Conservation (phyloP, 1,140 invertebrate species). For the Myzus persicae region DNA sequence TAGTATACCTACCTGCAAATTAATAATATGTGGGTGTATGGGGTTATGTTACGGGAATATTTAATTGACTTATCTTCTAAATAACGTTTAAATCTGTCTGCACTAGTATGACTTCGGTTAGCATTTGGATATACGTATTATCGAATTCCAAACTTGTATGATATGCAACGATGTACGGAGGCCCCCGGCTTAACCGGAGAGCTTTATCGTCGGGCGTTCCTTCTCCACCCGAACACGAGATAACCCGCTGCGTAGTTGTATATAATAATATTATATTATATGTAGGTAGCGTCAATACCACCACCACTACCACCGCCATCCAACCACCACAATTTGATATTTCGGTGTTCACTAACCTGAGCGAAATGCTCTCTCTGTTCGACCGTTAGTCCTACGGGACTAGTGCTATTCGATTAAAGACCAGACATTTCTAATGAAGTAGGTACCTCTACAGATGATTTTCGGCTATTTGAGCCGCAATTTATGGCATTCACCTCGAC, state of each 20-base stretch:
- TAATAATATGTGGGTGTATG: background rate
- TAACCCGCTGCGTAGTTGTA: background rate
- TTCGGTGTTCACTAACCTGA: background rate
- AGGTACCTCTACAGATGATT: background rate
- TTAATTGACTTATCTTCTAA: background rate
- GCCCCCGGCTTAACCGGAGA: background rate
- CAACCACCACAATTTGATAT: background rate
- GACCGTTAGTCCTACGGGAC: background rate
- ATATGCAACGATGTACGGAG: background rate
- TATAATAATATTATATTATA: background rate
- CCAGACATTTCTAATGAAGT: slow-evolving; percentile 11
- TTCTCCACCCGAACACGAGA: background rate
- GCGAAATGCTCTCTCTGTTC: background rate
- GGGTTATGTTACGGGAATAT: background rate
- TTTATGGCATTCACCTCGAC: background rate
- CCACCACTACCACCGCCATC: background rate
- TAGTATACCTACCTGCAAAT: background rate
- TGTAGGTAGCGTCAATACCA: background rate
- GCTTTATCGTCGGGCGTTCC: background rate
- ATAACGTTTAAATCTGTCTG: slow-evolving; percentile 7
- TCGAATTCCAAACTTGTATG: slow-evolving; percentile 9
- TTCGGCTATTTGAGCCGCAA: background rate
- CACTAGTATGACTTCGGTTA: background rate
- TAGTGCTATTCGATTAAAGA: background rate
- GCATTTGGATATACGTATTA: background rate